Percentiles rank a stretch among this genome's conserved stretches.
Evolutionary conservation across 1,140 invertebrate genomes (phyloP).

Genomic region (Tetranychus cinnabarinus): DNA sequence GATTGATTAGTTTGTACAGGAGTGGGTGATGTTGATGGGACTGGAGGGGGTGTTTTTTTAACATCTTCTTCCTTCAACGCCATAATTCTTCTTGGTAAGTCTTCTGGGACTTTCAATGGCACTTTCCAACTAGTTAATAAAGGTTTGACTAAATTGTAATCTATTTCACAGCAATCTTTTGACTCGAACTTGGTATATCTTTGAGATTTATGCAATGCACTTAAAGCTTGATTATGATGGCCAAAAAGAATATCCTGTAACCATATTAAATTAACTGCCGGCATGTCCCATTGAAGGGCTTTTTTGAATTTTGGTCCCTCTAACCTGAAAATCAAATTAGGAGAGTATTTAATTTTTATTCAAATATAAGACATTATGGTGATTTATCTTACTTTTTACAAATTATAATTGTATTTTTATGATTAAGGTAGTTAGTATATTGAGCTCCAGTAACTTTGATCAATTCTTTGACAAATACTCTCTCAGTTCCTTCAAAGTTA

Average conservation of each 20-base stretch:
- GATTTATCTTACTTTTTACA: conserved; percentile 25
- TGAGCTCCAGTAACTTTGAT: not conserved
- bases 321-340: conserved; percentile 28
- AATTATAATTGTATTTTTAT: conserved; percentile 29
- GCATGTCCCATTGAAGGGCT: conserved; percentile 58
- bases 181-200: conserved; percentile 68
- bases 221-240: conserved; percentile 45
- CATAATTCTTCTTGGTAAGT: conserved; percentile 18
- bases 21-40: too few species aligned
- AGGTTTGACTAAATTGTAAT: conserved; percentile 57
- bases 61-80: not conserved
- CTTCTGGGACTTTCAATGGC: conserved; percentile 64
- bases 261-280: conserved; percentile 78
- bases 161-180: conserved; percentile 55
- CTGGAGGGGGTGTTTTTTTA: too few species aligned
- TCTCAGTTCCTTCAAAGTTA: conserved; percentile 63
- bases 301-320: conserved; percentile 67
- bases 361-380: not conserved
- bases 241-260: conserved; percentile 76
- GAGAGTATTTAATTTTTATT: conserved; percentile 3
- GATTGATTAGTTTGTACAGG: not conserved
- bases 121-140: conserved; percentile 81
- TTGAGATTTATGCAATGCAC: conserved; percentile 40
- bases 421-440: conserved; percentile 14
- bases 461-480: conserved; percentile 34